phyloP scores from a whole-genome alignment of 92 coral and sea anemone species.

The Zoanthus gigantus region DNA sequence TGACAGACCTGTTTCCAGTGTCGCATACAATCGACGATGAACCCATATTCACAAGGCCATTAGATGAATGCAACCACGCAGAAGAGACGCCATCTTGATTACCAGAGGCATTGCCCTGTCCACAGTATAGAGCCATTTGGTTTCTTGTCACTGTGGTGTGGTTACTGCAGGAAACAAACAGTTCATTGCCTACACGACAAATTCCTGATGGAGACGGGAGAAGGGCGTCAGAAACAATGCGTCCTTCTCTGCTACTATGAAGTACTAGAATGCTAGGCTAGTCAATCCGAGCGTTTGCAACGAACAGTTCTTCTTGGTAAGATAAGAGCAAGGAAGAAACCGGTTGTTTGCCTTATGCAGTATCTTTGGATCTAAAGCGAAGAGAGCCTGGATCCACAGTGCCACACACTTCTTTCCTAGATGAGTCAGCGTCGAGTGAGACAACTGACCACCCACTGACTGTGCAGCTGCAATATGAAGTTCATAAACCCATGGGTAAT shows the following conservation, averaged over 20 bases:
- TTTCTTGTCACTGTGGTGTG: constrained; percentile 42
- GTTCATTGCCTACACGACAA: constrained; percentile 48
- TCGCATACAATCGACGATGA: constrained; percentile 51
- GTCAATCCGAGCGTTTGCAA: constrained; percentile 58
- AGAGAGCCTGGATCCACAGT: constrained; percentile 57
- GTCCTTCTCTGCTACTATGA: constrained; percentile 54
- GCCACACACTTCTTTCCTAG: constrained; percentile 50
- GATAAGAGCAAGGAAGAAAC: constrained; percentile 61
- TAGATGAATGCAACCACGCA: constrained; percentile 58
- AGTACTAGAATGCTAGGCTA: constrained; percentile 50
- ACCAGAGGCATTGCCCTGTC: constrained; percentile 45
- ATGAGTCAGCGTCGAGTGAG: constrained; percentile 45
- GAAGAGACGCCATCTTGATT: constrained; percentile 57
- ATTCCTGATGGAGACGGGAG: constrained; percentile 61
- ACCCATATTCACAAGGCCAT: constrained; percentile 59
- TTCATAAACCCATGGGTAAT: constrained; percentile 33
- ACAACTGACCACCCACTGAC: constrained; percentile 47
- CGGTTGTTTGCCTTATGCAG: constrained; percentile 60
- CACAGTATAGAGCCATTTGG: constrained; percentile 45
- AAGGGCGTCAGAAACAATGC: constrained; percentile 40
- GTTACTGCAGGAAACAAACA: constrained; percentile 56
- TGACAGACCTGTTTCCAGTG: constrained; percentile 58
- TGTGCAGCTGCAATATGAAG: constrained; percentile 56
- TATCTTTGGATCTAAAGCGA: constrained; percentile 45
- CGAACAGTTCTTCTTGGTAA: constrained; percentile 50